phyloP scores from a whole-genome alignment of 2,888 invertebrate species.

The Eubasilissa splendida region DNA sequence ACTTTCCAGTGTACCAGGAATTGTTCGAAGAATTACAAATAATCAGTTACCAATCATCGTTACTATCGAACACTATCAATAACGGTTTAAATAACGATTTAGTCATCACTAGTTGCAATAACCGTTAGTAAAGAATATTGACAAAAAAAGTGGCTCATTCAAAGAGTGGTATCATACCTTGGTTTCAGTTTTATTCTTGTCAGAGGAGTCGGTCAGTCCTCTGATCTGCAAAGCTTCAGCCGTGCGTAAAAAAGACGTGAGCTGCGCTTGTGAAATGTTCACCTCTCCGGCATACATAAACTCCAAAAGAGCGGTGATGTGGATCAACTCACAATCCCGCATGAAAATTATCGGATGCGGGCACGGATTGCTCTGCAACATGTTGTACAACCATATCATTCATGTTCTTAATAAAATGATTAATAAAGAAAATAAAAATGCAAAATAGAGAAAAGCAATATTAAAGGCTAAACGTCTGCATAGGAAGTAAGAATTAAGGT shows the following conservation, averaged over 20 bases:
- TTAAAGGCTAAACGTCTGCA: no score
- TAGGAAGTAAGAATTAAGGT: no score
- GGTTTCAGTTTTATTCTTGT: conserved; percentile 71
- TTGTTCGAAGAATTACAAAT: no score
- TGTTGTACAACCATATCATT: no score
- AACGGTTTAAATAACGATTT: no score
- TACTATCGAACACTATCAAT: no score
- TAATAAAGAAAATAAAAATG: no score
- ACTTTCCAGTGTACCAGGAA: no score
- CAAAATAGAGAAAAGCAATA: no score
- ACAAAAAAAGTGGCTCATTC: not conserved
- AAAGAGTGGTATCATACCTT: conserved; percentile 35
- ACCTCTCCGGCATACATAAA: conserved; percentile 92
- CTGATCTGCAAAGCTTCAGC: conserved; percentile 86
- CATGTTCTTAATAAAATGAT: no score
- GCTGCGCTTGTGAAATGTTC: conserved; percentile 85
- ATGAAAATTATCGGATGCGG: conserved; percentile 90
- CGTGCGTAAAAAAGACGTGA: conserved; percentile 82
- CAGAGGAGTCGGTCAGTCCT: conserved; percentile 81
- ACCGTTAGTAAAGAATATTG: not conserved
- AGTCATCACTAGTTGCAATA: no score
- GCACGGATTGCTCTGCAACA: conserved; percentile 85
- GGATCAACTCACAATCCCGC: conserved; percentile 86
- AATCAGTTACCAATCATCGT: no score
- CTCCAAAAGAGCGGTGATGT: conserved; percentile 84